phyloP scores from a whole-genome alignment of 2,113 vertebrate species.

The Cephalopterus ornatus region DNA sequence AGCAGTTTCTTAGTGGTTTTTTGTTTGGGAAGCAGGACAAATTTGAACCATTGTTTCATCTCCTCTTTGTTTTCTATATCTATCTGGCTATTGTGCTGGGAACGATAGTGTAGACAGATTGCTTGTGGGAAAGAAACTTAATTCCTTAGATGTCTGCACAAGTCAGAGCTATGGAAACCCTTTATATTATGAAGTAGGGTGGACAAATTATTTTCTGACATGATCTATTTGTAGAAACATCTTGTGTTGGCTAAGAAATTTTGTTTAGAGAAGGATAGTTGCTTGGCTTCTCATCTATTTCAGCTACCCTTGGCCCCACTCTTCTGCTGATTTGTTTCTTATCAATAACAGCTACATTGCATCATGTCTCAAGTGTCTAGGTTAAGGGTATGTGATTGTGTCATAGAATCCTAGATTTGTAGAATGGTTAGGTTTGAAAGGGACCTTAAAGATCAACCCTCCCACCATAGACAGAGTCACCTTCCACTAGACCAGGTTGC shows the following conservation, averaged over 20 bases:
- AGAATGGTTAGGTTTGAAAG: not conserved
- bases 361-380: not conserved
- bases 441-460: not conserved
- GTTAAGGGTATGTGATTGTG: not conserved
- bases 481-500: not conserved
- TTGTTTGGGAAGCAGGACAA: not conserved
- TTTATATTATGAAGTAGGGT: not conserved
- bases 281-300: not conserved
- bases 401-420: not conserved
- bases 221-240: constrained; percentile 18
- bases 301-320: not conserved
- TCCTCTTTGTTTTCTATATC: not conserved
- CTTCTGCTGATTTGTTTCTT: not conserved
- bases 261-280: constrained; percentile 26
- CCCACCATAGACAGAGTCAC: not conserved
- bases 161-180: not conserved
- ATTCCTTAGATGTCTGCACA: not conserved
- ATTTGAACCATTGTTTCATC: not conserved
- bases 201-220: not conserved
- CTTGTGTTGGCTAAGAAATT: not conserved
- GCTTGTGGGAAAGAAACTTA: not conserved
- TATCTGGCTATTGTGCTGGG: not conserved
- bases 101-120: not conserved
- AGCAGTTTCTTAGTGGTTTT: not conserved
- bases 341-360: not conserved